Evolutionary conservation across 2,113 vertebrate genomes (phyloP), one percentile per base, ranked within the genome.

Genomic region (Pampusana beccarii): DNA sequence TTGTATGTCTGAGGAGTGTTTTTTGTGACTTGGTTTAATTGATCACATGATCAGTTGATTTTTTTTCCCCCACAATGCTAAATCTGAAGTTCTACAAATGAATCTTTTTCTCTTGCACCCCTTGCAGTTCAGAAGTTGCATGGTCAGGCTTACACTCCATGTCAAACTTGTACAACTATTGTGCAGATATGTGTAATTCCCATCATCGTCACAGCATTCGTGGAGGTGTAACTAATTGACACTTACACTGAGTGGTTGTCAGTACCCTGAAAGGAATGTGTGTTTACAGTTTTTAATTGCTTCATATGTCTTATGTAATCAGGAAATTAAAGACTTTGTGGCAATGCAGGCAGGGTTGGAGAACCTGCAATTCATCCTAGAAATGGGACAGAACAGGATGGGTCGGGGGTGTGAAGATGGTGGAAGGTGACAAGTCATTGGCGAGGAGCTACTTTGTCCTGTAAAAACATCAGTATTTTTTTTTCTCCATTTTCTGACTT

Each of bases 221-320:
- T 15, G 34, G 60, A 51, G 42, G 21, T 71, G 71, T 77, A 80
- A 73, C 58, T 73, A 54, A 51, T 61, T 53, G 78, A 42, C 64
- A 74, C 46, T 86, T 73, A 21, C 28, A 21, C 28, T 29, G 29
- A 64, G 53, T 64, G 34, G 46, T 80, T 93, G 40, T 86, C 88
- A 74, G 79, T 74, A 23, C 53, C 50, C 60, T 53, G 80, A 56
- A 48, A 88, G 60, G 65, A 93, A 90, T 83, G 65, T 67, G 50
- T 71, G 24, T n/a, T 16, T 86, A 29, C 56, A 54, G 53, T 92
- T 93, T 88, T 90, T 78, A 67, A 74, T 96, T 96, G 86, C 92
- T 93, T 93, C 90, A 88, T 78, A 5, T 34, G 64, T 71, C 93
- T 96, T 93, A 73, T 93, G 83, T 83, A 97, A 97, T 81, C 86